Conservation (phyloP, 2,797 vertebrate genomes). For the Aeoliscus strigatus region DNA sequence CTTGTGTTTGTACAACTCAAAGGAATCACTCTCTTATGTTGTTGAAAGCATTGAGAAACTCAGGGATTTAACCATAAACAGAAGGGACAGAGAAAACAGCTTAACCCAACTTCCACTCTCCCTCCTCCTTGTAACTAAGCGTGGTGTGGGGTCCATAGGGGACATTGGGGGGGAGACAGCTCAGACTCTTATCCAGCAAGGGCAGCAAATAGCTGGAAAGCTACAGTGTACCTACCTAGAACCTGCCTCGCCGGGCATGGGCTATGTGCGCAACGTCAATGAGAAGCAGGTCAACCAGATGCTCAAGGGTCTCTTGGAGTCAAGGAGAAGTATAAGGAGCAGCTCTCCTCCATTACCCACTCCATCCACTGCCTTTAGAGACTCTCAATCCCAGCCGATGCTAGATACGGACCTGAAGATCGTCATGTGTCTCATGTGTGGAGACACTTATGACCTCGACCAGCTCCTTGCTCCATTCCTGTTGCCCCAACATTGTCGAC, state of each 20-base stretch:
- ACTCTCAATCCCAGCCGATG: constrained; percentile 72
- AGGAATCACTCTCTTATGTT: constrained; percentile 94
- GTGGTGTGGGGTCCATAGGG: constrained; percentile 81
- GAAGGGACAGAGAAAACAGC: constrained; percentile 84
- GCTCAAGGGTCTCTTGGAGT: constrained; percentile 84
- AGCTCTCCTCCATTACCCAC: constrained; percentile 71
- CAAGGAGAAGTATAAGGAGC: constrained; percentile 79
- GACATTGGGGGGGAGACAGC: constrained; percentile 89
- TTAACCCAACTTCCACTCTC: constrained; percentile 82
- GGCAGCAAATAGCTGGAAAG: constrained; percentile 87
- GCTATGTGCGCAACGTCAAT: constrained; percentile 88
- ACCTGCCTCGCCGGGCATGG: constrained; percentile 85
- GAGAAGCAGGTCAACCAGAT: constrained; percentile 92
- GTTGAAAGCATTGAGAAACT: constrained; percentile 93
- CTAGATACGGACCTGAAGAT: constrained; percentile 85
- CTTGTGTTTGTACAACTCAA: constrained; percentile 96
- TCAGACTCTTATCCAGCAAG: constrained; percentile 89
- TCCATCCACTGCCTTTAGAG: constrained; percentile 78
- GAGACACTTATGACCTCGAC: constrained; percentile 85
- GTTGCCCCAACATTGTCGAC: constrained; percentile 82
- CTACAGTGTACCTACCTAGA: constrained; percentile 89
- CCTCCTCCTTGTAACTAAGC: constrained; percentile 87
- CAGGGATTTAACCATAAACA: constrained; percentile 81
- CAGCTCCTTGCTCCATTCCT: constrained; percentile 88
- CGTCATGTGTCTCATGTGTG: constrained; percentile 95